Evolutionary conservation across 1,140 invertebrate genomes (phyloP).

Genomic region (Bombus superbus): DNA sequence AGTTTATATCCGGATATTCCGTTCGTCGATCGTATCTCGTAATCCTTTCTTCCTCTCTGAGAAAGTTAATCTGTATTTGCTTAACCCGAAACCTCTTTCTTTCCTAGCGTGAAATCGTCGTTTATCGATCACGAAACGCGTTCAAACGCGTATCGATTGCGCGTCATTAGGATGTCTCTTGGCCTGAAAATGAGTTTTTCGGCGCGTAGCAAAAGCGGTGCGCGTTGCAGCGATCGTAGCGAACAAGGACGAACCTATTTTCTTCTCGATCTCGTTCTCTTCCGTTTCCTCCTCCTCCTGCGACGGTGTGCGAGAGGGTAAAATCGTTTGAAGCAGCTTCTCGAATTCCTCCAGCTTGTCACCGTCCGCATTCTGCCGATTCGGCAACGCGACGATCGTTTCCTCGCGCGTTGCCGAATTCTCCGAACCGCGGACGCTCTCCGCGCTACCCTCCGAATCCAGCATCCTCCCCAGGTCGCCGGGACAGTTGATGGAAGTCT

Average conservation of each 20-base stretch:
- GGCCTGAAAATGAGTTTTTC: no score
- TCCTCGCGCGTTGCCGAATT: conserved; percentile 63
- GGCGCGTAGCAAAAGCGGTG: no score
- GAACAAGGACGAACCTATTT: conserved; percentile 45
- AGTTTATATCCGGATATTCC: no score
- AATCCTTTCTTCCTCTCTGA: background rate
- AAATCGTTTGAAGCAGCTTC: conserved; percentile 77
- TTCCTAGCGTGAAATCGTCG: no score
- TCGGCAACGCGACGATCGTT: conserved; percentile 43
- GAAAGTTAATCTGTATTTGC: no score
- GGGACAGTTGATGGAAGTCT: conserved; percentile 12
- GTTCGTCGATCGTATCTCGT: no score
- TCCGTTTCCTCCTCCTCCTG: conserved; percentile 70
- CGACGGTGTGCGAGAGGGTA: conserved; percentile 69
- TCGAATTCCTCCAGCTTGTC: conserved; percentile 79
- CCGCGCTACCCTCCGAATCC: conserved; percentile 72
- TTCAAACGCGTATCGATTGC: no score
- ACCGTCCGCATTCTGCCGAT: conserved; percentile 62
- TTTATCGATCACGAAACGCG: no score
- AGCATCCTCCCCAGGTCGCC: conserved; percentile 69
- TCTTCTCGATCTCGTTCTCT: conserved; percentile 62
- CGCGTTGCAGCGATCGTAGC: no score
- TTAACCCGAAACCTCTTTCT: no score
- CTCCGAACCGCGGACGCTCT: conserved; percentile 54
- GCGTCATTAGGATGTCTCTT: no score